A percentile compares a stretch with the other conserved stretches of the same genome.
phyloP scores from a whole-genome alignment of 1,140 invertebrate species.

The Orchesella cincta region DNA sequence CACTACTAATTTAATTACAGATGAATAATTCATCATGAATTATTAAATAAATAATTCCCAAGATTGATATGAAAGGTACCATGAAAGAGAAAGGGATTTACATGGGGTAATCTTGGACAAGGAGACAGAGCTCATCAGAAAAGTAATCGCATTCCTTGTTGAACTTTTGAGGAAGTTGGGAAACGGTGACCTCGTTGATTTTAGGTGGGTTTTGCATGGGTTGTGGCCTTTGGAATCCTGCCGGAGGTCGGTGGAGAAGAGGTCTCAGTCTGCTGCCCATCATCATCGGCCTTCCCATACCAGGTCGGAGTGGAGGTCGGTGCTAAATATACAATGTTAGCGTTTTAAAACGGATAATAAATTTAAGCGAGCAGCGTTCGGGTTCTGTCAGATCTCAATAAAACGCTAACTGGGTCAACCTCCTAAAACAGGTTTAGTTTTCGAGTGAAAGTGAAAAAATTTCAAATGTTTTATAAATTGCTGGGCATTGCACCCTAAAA shows the following conservation, averaged over 20 bases:
- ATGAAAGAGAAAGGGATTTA: conserved; percentile 56
- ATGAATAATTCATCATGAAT: too few species aligned
- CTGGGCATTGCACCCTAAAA: too few species aligned
- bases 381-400: too few species aligned
- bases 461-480: too few species aligned
- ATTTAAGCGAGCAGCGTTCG: too few species aligned
- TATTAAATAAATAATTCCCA: too few species aligned
- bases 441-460: too few species aligned
- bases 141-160: conserved; percentile 68
- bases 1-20: conserved; percentile 61
- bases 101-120: conserved; percentile 74
- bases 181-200: conserved; percentile 49
- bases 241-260: conserved; percentile 21
- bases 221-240: conserved; percentile 27
- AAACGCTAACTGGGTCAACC: too few species aligned
- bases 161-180: conserved; percentile 46
- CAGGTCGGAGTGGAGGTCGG: neutral
- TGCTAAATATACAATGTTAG: neutral
- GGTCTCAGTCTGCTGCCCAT: conserved; percentile 29
- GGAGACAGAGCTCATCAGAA: conserved; percentile 72
- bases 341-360: too few species aligned
- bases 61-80: too few species aligned
- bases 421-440: too few species aligned
- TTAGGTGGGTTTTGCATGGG: conserved; percentile 20
- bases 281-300: neutral